Conservation (phyloP, 2,113 vertebrate genomes). For the Proteles cristata region DNA sequence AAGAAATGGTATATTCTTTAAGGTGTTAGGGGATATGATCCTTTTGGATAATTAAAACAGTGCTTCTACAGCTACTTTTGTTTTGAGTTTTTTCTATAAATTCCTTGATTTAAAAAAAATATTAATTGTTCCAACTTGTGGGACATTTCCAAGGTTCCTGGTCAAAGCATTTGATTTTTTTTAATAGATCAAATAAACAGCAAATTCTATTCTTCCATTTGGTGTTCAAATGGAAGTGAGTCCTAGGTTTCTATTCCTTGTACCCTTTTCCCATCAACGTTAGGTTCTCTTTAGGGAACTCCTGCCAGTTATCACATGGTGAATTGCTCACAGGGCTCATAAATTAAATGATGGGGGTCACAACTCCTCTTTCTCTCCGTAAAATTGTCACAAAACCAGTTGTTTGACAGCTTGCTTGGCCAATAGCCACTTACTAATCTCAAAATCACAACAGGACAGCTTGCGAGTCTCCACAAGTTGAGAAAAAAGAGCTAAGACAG, state of each 20-base stretch:
- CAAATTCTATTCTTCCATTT: constrained; percentile 30
- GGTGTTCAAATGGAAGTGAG: background rate
- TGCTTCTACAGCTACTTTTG: background rate
- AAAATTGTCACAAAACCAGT: background rate
- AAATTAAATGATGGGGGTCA: background rate
- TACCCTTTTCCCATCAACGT: background rate
- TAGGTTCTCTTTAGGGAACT: background rate
- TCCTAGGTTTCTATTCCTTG: background rate
- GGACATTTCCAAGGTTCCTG: background rate
- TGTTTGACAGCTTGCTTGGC: background rate
- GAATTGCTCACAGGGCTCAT: background rate
- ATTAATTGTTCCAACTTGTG: background rate
- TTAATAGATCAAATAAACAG: constrained; percentile 14
- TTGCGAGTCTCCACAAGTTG: background rate
- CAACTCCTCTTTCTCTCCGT: background rate
- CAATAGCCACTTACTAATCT: background rate
- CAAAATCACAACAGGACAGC: background rate
- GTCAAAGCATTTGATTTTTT: background rate
- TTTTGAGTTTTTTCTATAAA: constrained; percentile 38
- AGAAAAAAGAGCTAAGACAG: background rate
- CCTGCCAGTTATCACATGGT: background rate
- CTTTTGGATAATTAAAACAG: background rate
- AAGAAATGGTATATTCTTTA: background rate
- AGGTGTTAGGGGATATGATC: background rate
- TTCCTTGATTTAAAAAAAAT: constrained; percentile 15